These are phyloP conservation scores for Anneissia japonica DNA, from an alignment of 35 echinoderm and acorn worm species.

Conservation along the genomic window DNA sequence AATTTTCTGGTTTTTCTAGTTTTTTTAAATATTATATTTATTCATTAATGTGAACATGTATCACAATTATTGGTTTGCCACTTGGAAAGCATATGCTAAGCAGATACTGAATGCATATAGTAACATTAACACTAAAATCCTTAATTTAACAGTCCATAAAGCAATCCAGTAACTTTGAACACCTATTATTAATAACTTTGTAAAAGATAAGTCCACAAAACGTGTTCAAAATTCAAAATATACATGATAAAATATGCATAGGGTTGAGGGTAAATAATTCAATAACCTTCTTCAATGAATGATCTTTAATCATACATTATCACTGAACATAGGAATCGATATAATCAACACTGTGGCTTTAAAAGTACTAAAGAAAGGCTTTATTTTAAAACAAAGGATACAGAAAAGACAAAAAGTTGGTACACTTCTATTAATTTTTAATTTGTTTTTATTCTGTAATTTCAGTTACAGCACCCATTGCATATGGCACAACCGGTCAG, in stretches of 20 bases:
- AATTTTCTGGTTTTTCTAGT: too few relatives aligned
- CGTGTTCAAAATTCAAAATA: background rate
- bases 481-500: too few relatives aligned
- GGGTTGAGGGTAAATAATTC: background rate
- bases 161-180: background rate
- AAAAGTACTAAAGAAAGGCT: background rate
- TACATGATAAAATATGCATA: background rate
- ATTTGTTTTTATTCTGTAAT: too few relatives aligned
- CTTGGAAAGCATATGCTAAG: too few relatives aligned
- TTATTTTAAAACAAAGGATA: background rate
- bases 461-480: too few relatives aligned
- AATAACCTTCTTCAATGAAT: background rate
- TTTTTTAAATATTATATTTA: too few relatives aligned
- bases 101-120: too few relatives aligned
- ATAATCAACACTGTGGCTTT: background rate
- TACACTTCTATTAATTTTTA: too few relatives aligned
- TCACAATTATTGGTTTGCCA: too few relatives aligned
- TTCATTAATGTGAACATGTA: too few relatives aligned
- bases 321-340: background rate
- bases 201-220: background rate
- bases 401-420: too few relatives aligned
- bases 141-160: background rate
- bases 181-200: background rate
- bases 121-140: too few relatives aligned
- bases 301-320: background rate